A percentile compares a stretch with the other conserved stretches of the same genome.
phyloP scores from a whole-genome alignment of 2,888 invertebrate species.

The Drosophila borborema region DNA sequence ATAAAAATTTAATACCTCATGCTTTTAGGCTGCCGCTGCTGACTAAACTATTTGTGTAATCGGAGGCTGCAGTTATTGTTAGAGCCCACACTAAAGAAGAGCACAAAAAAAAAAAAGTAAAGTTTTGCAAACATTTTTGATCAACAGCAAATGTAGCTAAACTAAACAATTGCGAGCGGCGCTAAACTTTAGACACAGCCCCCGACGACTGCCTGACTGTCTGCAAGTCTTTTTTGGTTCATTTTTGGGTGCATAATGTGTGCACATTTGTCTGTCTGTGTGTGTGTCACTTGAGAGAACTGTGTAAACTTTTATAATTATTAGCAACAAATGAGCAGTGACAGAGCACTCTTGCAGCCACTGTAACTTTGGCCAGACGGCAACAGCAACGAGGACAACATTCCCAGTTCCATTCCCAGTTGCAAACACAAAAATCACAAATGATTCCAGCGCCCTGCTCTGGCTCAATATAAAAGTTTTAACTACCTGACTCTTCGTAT shows the following conservation, averaged over 20 bases:
- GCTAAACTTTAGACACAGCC: constrained; percentile 53
- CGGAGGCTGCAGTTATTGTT: constrained; percentile 52
- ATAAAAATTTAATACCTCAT: constrained; percentile 73
- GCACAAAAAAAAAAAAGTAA: constrained; percentile 42
- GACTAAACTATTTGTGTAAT: constrained; percentile 64
- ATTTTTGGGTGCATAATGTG: constrained; percentile 31
- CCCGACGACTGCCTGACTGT: constrained; percentile 34
- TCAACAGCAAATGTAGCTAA: constrained; percentile 61
- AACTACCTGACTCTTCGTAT: constrained; percentile 66
- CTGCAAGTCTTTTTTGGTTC: constrained; percentile 30
- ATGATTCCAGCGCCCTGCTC: constrained; percentile 64
- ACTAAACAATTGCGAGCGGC: constrained; percentile 63
- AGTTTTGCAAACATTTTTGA: constrained; percentile 61
- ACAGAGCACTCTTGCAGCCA: constrained; percentile 70
- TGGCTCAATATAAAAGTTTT: constrained; percentile 76
- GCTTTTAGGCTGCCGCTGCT: constrained; percentile 60
- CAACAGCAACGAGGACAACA: background rate
- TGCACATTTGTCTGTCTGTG: constrained; percentile 29
- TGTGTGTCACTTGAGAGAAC: constrained; percentile 61
- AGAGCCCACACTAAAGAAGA: constrained; percentile 36
- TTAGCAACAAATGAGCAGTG: constrained; percentile 81
- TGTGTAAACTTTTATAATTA: constrained; percentile 79
- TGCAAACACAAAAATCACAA: constrained; percentile 54
- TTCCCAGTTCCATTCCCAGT: constrained; percentile 14
- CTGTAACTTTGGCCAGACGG: constrained; percentile 59